Percentiles rank a stretch among this genome's conserved stretches.
phyloP scores from a whole-genome alignment of 2,888 invertebrate genomes.

The Chrysolina oricalcia region DNA sequence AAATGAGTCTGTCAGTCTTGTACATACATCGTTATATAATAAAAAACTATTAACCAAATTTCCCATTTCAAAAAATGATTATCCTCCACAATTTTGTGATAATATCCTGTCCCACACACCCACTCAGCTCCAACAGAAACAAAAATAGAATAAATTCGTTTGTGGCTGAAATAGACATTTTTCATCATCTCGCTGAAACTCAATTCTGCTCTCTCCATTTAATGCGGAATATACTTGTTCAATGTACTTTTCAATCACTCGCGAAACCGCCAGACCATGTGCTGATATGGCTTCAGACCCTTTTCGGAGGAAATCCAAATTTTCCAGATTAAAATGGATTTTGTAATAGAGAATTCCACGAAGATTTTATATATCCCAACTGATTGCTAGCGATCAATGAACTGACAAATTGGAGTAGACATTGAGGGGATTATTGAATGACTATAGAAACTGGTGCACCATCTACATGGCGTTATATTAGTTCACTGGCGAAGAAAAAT shows the following conservation, averaged over 20 bases:
- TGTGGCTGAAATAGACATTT: neutral
- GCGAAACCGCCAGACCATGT: constrained; percentile 41
- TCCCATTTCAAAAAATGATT: too few species aligned
- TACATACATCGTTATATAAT: too few species aligned
- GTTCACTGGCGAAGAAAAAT: neutral
- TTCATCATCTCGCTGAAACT: constrained; percentile 37
- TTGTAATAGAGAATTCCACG: constrained; percentile 18
- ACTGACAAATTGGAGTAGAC: constrained; percentile 16
- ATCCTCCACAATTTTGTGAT: neutral
- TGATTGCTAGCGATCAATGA: constrained; percentile 19
- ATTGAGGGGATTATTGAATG: neutral
- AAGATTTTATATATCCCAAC: constrained; percentile 12
- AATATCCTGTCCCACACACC: neutral
- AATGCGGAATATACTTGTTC: constrained; percentile 23
- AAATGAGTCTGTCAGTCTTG: too few species aligned
- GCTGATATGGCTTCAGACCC: constrained; percentile 43
- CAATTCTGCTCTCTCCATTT: constrained; percentile 40
- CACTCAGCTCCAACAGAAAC: neutral
- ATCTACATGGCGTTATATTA: neutral
- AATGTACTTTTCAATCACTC: constrained; percentile 41
- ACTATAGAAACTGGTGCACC: neutral
- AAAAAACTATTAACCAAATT: too few species aligned
- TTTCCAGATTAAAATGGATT: constrained; percentile 44
- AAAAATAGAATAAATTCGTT: neutral
- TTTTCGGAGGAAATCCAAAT: constrained; percentile 39